phyloP scores from a whole-genome alignment of 2,113 vertebrate genomes.

The Ia io region DNA sequence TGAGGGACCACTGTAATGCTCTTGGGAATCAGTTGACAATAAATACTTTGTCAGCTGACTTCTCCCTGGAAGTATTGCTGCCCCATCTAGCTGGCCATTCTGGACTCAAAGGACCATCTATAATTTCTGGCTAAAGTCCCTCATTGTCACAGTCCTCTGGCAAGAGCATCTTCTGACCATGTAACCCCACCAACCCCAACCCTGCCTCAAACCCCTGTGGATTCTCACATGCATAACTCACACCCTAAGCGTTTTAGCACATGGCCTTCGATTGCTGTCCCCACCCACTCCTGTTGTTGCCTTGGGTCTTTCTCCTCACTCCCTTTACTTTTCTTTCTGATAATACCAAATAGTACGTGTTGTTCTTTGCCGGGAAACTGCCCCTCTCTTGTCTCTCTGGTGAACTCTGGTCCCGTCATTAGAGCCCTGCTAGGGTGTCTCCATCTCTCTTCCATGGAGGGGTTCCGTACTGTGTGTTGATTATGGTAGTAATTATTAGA shows the following conservation, averaged over 20 bases:
- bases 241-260: background rate
- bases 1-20: background rate
- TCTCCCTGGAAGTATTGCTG: background rate
- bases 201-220: background rate
- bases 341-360: background rate
- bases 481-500: slow-evolving; percentile 13
- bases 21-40: background rate
- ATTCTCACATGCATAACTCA: background rate
- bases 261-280: background rate
- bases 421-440: background rate
- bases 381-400: background rate
- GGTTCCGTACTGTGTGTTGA: background rate
- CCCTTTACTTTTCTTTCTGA: background rate
- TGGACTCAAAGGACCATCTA: background rate
- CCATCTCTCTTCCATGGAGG: background rate
- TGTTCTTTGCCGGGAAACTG: background rate
- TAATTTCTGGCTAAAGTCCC: background rate
- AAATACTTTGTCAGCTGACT: background rate
- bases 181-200: background rate
- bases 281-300: background rate
- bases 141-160: background rate
- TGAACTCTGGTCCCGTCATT: background rate
- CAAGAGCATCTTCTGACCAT: background rate
- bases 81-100: background rate
- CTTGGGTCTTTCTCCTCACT: background rate